These are phyloP conservation scores for Hirtodrosophila confusa DNA, from an alignment of 2,888 invertebrate species.

Conservation along the genomic window DNA sequence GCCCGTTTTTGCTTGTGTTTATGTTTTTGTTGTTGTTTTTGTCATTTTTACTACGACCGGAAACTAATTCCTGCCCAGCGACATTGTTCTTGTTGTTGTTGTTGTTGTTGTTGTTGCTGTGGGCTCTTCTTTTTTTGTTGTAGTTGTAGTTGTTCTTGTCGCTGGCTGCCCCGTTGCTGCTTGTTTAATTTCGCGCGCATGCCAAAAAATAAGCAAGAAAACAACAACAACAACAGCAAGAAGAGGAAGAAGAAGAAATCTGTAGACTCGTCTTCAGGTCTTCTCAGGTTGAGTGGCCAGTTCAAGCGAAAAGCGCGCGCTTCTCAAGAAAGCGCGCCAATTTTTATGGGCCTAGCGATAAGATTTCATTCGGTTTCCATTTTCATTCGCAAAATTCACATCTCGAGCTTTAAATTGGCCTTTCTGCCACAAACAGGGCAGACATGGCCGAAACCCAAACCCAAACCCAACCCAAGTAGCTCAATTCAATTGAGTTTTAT, in stretches of 20 bases:
- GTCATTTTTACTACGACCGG: constrained; percentile 80
- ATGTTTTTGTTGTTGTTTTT: constrained; percentile 49
- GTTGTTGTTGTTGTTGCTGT: constrained; percentile 28
- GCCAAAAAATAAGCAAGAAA: constrained; percentile 70
- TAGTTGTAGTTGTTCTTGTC: constrained; percentile 19
- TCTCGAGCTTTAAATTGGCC: background rate
- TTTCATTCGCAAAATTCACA: constrained; percentile 10
- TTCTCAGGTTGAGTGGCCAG: constrained; percentile 42
- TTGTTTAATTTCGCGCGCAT: constrained; percentile 72
- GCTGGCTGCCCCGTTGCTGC: constrained; percentile 28
- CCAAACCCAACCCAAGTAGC: too few relatives aligned
- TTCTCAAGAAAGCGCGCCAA: constrained; percentile 76
- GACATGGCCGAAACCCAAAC: too few relatives aligned
- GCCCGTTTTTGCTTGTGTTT: constrained; percentile 56
- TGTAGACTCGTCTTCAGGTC: constrained; percentile 43
- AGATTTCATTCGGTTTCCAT: constrained; percentile 59
- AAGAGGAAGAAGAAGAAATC: constrained; percentile 24
- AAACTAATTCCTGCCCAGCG: constrained; percentile 78
- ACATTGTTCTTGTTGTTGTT: constrained; percentile 51
- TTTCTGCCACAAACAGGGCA: too few relatives aligned
- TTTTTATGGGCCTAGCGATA: constrained; percentile 70
- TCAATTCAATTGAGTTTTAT: too few relatives aligned
- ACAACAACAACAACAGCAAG: constrained; percentile 27
- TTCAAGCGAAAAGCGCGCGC: constrained; percentile 71
- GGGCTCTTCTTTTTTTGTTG: background rate